Evolutionary conservation across 2,888 invertebrate genomes (phyloP), one percentile per base, ranked within the genome.

Genomic region (Aphelenchoides bicaudatus): DNA sequence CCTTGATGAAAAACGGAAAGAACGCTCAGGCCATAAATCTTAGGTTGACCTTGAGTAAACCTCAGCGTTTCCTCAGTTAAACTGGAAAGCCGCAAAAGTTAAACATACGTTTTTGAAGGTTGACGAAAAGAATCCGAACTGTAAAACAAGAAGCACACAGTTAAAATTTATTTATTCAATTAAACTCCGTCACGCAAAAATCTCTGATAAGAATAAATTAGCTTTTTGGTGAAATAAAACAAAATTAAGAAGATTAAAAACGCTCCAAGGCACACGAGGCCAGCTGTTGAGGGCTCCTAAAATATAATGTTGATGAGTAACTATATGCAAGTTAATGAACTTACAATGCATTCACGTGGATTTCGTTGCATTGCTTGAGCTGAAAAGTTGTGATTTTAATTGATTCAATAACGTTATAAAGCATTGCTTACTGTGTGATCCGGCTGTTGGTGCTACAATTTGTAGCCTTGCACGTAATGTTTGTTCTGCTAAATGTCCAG

Each of bases 341-440:
- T n/a, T n/a, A n/a, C n/a, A n/a, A n/a, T 30, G 37, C 52, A 23
- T 16, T 27, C 28, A 21, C 8, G 34, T 51, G 21, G 21, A 21
- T 19, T n/a, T 29, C 31, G 31, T 30, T 51, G 37, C 52, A 51
- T 51, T 27, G 52, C 52, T 38, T 51, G 52, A 10, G 52, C 52
- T 51, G 37, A 27, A 51, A 48, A 6, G 34, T 34, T 34, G 10
- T 34, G n/a, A 34, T 8, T n/a, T 34, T 10, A 34, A 29, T 34
- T 5, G 8, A n/a, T 6, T 6, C 31, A 37, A 8, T 48, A 6
- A 16, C 31, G 5, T 21, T 13, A 6, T 6, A 48, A 37, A 6
- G 25, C 5, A 13, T 8, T 34, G 38, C 49, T 6, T 5, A 48
- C 31, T 48, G n/a, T 37, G 25, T n/a, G 49, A 48, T 5, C 38